Conservation (phyloP, 2,797 vertebrate genomes). For the Enteromius mattozi region DNA sequence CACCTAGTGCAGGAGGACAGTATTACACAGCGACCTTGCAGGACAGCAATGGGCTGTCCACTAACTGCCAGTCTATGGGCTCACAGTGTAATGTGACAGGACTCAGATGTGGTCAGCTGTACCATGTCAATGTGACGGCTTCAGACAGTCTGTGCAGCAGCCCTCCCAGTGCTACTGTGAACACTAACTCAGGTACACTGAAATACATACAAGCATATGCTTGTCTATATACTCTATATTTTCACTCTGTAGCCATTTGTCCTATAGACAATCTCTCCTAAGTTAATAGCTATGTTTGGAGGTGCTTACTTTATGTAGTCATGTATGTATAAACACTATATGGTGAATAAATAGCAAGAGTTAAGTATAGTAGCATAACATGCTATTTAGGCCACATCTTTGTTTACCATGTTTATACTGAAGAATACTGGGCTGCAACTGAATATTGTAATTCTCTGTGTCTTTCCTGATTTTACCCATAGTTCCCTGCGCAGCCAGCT, state of each 20-base stretch:
- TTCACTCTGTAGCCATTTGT: not conserved
- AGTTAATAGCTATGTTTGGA: not conserved
- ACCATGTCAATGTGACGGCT: conserved; percentile 35
- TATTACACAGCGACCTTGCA: conserved; percentile 39
- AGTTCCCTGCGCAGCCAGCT: conserved; percentile 71
- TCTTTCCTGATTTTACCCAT: conserved; percentile 16
- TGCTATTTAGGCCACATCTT: no score
- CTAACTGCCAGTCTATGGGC: conserved; percentile 26
- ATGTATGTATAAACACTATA: no score
- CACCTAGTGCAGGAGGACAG: conserved; percentile 28
- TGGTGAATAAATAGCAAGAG: no score
- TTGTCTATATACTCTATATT: not conserved
- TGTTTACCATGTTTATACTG: not conserved
- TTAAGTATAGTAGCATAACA: no score
- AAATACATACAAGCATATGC: not conserved
- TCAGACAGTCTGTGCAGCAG: conserved; percentile 39
- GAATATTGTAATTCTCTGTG: not conserved
- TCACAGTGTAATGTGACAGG: conserved; percentile 34
- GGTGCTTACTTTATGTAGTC: not conserved
- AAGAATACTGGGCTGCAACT: not conserved
- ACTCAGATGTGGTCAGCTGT: conserved; percentile 49
- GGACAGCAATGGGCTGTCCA: conserved; percentile 28
- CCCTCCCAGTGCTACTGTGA: not conserved
- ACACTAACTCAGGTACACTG: conserved; percentile 31
- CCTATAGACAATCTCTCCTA: not conserved